Conservation (phyloP, 37 sponge, comb jelly and placozoan genomes). For the Aphrocallistes beatrix region DNA sequence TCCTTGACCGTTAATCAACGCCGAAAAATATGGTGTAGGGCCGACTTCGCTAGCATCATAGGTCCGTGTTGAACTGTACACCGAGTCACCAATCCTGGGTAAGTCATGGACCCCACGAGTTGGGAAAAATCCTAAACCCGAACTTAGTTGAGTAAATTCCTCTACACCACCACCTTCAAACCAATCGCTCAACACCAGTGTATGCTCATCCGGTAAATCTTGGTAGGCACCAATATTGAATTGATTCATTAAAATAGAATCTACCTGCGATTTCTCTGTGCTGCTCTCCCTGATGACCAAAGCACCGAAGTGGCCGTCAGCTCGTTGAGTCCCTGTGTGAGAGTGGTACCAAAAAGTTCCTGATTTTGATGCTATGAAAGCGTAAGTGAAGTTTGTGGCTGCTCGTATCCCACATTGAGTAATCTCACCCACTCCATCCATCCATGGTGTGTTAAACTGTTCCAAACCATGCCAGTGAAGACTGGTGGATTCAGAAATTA, state of each 20-base stretch:
- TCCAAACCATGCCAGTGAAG: slow-evolving; percentile 80
- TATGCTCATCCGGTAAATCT: slow-evolving; percentile 40
- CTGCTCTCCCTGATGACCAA: slow-evolving; percentile 36
- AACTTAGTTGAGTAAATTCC: slow-evolving; percentile 15
- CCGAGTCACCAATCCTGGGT: background rate
- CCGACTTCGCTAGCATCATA: background rate
- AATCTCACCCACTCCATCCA: slow-evolving; percentile 53
- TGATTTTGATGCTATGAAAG: slow-evolving; percentile 31
- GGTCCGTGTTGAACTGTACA: background rate
- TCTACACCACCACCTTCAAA: slow-evolving; percentile 23
- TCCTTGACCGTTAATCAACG: background rate
- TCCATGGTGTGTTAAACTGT: slow-evolving; percentile 52
- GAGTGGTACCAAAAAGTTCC: slow-evolving; percentile 82
- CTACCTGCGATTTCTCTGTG: background rate
- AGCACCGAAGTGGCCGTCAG: slow-evolving; percentile 50
- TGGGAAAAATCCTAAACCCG: slow-evolving; percentile 24
- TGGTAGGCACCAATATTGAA: background rate
- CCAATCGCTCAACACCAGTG: slow-evolving; percentile 49
- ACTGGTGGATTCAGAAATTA: slow-evolving; percentile 25
- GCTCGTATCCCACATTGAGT: slow-evolving; percentile 70
- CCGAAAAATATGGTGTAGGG: background rate
- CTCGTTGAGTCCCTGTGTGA: slow-evolving; percentile 45
- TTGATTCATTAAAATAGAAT: background rate
- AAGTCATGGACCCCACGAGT: slow-evolving; percentile 11
- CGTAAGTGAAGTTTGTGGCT: slow-evolving; percentile 36